Conservation (phyloP, 2,113 vertebrate genomes). For the Macrotis lagotis region DNA sequence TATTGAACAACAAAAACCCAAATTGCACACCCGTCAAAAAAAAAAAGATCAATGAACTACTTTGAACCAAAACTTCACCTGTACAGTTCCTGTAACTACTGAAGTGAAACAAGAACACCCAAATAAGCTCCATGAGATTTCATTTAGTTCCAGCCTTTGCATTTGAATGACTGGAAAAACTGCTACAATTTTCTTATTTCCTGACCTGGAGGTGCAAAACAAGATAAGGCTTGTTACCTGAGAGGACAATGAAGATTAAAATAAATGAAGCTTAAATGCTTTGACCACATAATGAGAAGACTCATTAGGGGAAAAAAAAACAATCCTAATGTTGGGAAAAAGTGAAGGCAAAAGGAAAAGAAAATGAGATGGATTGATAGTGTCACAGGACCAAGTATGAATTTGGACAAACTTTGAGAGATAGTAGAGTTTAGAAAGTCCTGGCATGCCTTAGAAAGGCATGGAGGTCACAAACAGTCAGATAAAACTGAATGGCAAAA, state of each 20-base stretch:
- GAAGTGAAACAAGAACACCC: neutral
- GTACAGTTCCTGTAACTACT: neutral
- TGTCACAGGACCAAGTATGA: neutral
- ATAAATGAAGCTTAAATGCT: neutral
- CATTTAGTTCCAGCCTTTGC: neutral
- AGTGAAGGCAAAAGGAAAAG: neutral
- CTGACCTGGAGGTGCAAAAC: neutral
- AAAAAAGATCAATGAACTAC: neutral
- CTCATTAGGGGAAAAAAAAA: neutral
- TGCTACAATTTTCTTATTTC: neutral
- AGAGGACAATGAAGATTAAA: constrained; percentile 1
- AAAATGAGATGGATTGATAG: neutral
- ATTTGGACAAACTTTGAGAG: neutral
- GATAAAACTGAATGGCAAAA: neutral
- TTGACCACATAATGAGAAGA: neutral
- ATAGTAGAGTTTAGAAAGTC: too few relatives aligned
- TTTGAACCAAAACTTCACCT: neutral
- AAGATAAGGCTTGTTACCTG: neutral
- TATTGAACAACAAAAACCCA: neutral
- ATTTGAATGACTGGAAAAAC: neutral
- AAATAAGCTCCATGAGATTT: constrained; percentile 25
- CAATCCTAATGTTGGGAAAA: neutral
- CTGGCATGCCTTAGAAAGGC: too few relatives aligned
- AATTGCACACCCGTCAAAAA: neutral
- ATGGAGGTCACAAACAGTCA: neutral